Evolutionary conservation across 1,140 invertebrate genomes (phyloP).

Genomic region (Macrobrachium nipponense): DNA sequence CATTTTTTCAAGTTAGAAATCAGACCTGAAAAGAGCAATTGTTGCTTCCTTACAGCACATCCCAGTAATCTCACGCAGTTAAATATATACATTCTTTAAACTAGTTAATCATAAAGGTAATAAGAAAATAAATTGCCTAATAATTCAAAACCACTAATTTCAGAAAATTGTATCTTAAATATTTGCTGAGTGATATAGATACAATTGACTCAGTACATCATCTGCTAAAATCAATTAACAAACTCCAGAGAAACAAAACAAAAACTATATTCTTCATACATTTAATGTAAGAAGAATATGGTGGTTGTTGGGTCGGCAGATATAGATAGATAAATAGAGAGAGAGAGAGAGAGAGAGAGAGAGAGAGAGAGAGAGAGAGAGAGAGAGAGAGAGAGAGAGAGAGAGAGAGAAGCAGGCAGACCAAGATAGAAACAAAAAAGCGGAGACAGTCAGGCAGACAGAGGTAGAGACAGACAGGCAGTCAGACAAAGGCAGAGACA

Average conservation of each 20-base stretch:
- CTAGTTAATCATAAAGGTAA: neutral
- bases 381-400: neutral
- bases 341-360: too few relatives aligned
- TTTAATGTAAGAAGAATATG: too few relatives aligned
- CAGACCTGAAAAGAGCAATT: conserved; percentile 19
- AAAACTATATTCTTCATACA: neutral
- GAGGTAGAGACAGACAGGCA: neutral
- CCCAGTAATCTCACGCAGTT: neutral
- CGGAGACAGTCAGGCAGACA: neutral
- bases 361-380: conserved; percentile 3
- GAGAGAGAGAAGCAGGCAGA: neutral
- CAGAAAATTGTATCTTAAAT: neutral
- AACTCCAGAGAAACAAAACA: neutral
- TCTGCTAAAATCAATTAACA: neutral
- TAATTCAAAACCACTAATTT: conserved; percentile 3
- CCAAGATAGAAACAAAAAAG: neutral
- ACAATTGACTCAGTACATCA: neutral
- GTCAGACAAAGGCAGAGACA: neutral
- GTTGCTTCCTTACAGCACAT: too few relatives aligned
- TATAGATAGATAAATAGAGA: too few relatives aligned
- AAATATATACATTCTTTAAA: neutral
- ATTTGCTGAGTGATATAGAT: neutral
- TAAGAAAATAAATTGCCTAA: neutral
- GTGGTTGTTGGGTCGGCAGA: neutral
- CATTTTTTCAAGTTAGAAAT: conserved; percentile 26